These are phyloP conservation scores for Xanthorhoe spadicearia DNA, from an alignment of 2,888 invertebrate species.

Conservation along the genomic window DNA sequence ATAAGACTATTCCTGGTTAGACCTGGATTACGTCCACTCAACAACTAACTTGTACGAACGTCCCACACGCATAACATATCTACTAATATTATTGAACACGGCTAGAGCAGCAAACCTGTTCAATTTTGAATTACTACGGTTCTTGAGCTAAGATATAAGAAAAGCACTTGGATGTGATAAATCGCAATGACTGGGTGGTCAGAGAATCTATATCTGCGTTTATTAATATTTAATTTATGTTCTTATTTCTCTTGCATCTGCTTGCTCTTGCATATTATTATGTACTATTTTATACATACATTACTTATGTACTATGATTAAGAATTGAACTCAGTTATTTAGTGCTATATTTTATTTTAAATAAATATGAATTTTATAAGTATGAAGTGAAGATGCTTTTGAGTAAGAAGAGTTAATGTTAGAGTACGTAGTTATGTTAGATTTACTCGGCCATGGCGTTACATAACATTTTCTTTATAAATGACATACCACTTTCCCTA, in stretches of 20 bases:
- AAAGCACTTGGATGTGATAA: slow-evolving; percentile 21
- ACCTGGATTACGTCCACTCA: slow-evolving; percentile 18
- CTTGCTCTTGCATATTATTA: neutral
- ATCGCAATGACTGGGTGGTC: slow-evolving; percentile 27
- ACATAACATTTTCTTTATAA: neutral
- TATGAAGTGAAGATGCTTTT: too few species aligned
- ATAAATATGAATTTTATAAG: too few species aligned
- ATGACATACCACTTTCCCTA: neutral
- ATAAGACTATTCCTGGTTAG: neutral
- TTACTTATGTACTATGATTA: too few species aligned
- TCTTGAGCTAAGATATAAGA: slow-evolving; percentile 33
- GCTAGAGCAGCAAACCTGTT: slow-evolving; percentile 54
- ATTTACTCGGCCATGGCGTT: neutral
- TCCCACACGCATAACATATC: slow-evolving; percentile 25
- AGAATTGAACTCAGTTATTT: too few species aligned
- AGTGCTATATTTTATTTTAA: too few species aligned
- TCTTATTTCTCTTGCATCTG: too few species aligned
- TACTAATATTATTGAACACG: slow-evolving; percentile 34
- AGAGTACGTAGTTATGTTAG: too few species aligned
- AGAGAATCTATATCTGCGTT: neutral
- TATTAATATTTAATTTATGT: neutral
- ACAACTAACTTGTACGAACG: slow-evolving; percentile 10
- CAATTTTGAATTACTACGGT: slow-evolving; percentile 51
- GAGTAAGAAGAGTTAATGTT: too few species aligned
- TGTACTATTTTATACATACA: too few species aligned